Conservation (phyloP, 1,140 invertebrate species). For the Camponotus vicinus region DNA sequence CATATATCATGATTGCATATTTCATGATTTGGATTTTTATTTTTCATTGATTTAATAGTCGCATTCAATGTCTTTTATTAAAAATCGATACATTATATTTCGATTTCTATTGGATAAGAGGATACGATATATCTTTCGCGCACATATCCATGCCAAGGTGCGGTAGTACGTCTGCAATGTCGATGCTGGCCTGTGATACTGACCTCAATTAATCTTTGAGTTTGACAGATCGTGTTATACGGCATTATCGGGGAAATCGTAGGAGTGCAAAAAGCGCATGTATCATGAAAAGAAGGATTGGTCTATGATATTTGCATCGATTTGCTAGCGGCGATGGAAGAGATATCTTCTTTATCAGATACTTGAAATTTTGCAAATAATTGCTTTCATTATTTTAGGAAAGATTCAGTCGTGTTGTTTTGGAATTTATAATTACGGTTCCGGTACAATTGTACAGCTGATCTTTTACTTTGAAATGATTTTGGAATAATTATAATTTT, state of each 20-base stretch:
- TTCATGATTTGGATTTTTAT: background rate
- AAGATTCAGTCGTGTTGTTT: background rate
- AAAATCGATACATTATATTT: conserved; percentile 60
- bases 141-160: conserved; percentile 27
- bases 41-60: background rate
- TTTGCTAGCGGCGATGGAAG: background rate
- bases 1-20: background rate
- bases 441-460: background rate
- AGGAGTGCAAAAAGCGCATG: background rate
- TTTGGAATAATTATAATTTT: background rate
- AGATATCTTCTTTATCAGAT: background rate
- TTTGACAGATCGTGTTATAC: conserved; percentile 49
- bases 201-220: conserved; percentile 65
- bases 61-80: conserved; percentile 18
- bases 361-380: background rate
- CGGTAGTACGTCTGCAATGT: background rate
- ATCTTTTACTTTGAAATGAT: background rate
- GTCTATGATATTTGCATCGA: background rate
- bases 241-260: conserved; percentile 10
- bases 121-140: conserved; percentile 54
- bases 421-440: background rate
- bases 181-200: conserved; percentile 37
- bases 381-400: background rate
- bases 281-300: conserved; percentile 1
- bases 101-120: conserved; percentile 55